Conservation (phyloP, 2,797 vertebrate species). For the Crocodylus rhombifer region DNA sequence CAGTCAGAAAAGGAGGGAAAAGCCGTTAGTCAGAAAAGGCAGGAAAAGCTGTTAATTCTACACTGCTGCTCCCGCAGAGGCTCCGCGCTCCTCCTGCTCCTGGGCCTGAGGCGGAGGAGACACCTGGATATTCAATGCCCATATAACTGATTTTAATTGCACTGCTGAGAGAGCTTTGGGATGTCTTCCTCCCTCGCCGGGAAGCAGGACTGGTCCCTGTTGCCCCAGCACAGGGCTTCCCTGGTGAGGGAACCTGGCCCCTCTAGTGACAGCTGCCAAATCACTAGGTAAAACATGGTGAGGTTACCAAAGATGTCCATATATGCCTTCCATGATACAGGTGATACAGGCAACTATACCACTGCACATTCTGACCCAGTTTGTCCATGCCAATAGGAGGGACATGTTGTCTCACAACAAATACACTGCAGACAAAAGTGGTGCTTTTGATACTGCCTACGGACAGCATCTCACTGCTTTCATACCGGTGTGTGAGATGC, state of each 20-base stretch:
- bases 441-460: fast-evolving
- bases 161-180: neutral
- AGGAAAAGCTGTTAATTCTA: neutral
- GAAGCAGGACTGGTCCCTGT: neutral
- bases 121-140: fast-evolving
- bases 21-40: neutral
- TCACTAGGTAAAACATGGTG: conserved; percentile 61
- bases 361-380: fast-evolving
- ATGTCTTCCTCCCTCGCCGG: neutral
- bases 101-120: neutral
- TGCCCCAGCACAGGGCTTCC: neutral
- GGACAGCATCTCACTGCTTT: neutral
- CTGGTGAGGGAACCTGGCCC: neutral
- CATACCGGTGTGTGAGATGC: neutral
- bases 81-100: neutral
- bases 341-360: neutral
- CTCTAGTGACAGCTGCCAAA: neutral
- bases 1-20: neutral
- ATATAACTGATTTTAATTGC: neutral
- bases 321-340: neutral
- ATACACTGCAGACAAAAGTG: neutral
- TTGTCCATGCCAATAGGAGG: neutral
- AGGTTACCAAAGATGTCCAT: neutral
- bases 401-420: neutral
- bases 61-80: neutral